phyloP scores from a whole-genome alignment of 2,113 vertebrate species.

The Bubalus kerabau region DNA sequence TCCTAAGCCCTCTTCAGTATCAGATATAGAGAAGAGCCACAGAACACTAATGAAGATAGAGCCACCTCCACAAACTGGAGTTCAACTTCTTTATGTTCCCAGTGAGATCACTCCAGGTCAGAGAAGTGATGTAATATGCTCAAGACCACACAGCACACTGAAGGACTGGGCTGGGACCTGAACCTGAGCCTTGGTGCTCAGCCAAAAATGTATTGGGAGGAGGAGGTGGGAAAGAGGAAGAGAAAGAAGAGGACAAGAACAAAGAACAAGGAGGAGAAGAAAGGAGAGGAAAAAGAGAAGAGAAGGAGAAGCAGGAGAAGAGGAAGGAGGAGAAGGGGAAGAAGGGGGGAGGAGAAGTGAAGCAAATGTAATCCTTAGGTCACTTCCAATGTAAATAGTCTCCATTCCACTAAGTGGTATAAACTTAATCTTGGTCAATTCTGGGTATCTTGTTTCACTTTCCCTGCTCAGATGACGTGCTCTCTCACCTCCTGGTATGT shows the following conservation, averaged over 20 bases:
- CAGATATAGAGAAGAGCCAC: neutral
- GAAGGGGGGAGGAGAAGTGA: neutral
- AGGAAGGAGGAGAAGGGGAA: neutral
- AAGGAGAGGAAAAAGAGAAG: neutral
- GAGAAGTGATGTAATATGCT: neutral
- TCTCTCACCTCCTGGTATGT: neutral
- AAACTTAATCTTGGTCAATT: neutral
- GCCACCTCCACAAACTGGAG: neutral
- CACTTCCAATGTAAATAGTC: neutral
- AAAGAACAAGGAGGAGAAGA: neutral
- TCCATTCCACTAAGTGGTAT: neutral
- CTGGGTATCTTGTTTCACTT: neutral
- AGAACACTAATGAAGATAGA: neutral
- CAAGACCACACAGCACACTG: neutral
- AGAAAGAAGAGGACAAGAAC: neutral
- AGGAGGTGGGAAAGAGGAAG: fast-evolving
- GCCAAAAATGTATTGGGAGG: neutral
- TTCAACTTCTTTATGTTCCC: neutral
- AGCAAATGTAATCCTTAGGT: neutral
- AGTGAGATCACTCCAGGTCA: neutral
- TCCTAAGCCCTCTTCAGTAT: neutral
- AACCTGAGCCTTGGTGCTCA: neutral
- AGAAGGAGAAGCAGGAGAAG: neutral
- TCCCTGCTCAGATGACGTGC: neutral
- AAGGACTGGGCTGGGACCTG: neutral